These are phyloP conservation scores for Drosophila fulvimacula DNA, from an alignment of 2,888 invertebrate species.

Conservation along the genomic window DNA sequence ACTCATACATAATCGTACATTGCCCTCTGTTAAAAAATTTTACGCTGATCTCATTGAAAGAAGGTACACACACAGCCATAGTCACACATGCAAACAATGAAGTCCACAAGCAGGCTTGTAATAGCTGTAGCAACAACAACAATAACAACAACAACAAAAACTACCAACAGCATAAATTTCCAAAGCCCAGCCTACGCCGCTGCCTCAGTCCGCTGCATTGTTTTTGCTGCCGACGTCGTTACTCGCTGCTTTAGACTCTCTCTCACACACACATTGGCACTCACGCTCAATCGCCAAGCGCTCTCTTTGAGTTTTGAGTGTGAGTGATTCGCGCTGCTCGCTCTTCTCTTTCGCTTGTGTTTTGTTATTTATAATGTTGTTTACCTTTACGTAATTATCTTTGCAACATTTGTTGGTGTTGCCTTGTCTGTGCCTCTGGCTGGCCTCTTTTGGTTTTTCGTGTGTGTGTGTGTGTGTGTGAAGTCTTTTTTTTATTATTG, in stretches of 20 bases:
- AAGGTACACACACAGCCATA: conserved; percentile 42
- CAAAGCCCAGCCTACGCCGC: conserved; percentile 56
- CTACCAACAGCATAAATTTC: conserved; percentile 53
- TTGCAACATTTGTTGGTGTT: conserved; percentile 65
- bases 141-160: conserved; percentile 33
- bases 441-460: conserved; percentile 25
- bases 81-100: conserved; percentile 39
- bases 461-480: conserved; percentile 14
- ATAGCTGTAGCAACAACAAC: conserved; percentile 34
- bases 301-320: conserved; percentile 20
- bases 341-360: conserved; percentile 39
- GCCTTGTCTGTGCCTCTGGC: conserved; percentile 28
- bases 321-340: conserved; percentile 9
- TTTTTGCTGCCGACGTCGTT: conserved; percentile 28
- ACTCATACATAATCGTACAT: conserved; percentile 66
- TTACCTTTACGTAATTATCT: conserved; percentile 81
- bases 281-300: conserved; percentile 41
- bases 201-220: conserved; percentile 43
- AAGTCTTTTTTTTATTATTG: conserved; percentile 2
- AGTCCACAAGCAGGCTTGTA: conserved; percentile 59
- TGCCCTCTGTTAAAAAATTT: conserved; percentile 65
- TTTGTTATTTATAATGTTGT: conserved; percentile 76
- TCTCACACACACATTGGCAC: conserved; percentile 7
- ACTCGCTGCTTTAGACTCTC: conserved; percentile 44
- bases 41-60: conserved; percentile 79